These are phyloP conservation scores for Ridgeia piscesae DNA, from an alignment of 1,140 invertebrate genomes.

Conservation along the genomic window DNA sequence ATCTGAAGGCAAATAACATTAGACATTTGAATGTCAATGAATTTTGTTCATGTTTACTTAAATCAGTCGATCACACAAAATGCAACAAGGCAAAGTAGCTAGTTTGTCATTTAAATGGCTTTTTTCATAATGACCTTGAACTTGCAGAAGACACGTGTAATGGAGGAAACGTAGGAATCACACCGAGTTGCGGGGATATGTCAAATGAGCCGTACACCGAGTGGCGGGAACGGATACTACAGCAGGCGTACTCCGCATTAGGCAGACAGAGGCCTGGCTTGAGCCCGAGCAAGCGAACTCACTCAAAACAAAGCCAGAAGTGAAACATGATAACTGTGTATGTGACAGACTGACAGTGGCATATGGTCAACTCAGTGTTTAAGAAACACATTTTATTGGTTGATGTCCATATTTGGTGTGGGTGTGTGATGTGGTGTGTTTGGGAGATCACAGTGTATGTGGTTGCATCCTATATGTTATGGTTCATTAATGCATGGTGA, in stretches of 20 bases:
- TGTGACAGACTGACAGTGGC: not conserved
- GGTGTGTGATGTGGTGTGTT: too few relatives aligned
- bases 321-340: not conserved
- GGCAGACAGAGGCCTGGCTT: not conserved
- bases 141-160: not conserved
- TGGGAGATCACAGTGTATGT: too few relatives aligned
- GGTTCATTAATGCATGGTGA: too few relatives aligned
- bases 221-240: not conserved
- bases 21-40: too few relatives aligned
- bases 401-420: too few relatives aligned
- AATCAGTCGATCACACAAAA: not conserved
- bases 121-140: not conserved
- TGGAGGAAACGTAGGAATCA: not conserved
- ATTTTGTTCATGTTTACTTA: too few relatives aligned
- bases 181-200: not conserved
- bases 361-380: too few relatives aligned
- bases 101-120: not conserved
- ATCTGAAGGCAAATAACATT: too few relatives aligned
- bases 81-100: not conserved
- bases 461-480: too few relatives aligned
- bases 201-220: not conserved
- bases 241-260: not conserved
- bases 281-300: not conserved
- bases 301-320: not conserved
- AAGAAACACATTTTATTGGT: too few relatives aligned